Percentiles rank a stretch among this genome's conserved stretches.
Evolutionary conservation across 2,797 vertebrate species (phyloP).

Genomic region (Sibirionetta formosa): DNA sequence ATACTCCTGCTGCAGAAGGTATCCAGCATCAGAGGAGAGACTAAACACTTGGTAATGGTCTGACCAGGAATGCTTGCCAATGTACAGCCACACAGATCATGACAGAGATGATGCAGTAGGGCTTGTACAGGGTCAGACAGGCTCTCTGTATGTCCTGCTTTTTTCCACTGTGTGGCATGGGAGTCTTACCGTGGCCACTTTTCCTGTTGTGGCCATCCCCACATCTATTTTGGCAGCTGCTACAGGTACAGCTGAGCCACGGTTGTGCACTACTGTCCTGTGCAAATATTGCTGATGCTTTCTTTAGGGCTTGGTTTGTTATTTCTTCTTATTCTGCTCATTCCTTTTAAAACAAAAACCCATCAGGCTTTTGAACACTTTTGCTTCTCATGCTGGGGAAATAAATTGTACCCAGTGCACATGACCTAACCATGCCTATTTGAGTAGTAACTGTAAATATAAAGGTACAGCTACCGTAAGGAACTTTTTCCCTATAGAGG

Average conservation of each 20-base stretch:
- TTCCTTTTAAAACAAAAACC: not conserved
- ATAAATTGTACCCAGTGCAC: not conserved
- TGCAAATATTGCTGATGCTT: not conserved
- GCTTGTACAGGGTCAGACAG: not conserved
- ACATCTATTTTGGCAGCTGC: not conserved
- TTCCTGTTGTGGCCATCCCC: not conserved
- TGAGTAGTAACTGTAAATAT: not conserved
- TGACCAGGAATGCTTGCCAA: not conserved
- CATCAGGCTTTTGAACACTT: not conserved
- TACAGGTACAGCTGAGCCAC: not conserved
- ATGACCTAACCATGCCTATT: rapidly evolving
- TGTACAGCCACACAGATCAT: not conserved
- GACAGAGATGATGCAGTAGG: not conserved
- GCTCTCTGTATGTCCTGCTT: not conserved
- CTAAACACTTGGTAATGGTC: not conserved
- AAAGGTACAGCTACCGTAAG: not conserved
- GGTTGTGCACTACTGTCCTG: not conserved
- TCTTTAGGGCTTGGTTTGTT: not conserved
- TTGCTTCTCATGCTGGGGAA: not conserved
- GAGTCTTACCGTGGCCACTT: not conserved
- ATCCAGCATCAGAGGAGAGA: not conserved
- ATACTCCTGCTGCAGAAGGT: not conserved
- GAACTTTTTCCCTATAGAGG: not conserved
- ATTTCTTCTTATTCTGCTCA: not conserved
- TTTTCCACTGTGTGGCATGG: not conserved